Evolutionary conservation across 2,888 invertebrate species (phyloP).

Genomic region (Selenia dentaria): DNA sequence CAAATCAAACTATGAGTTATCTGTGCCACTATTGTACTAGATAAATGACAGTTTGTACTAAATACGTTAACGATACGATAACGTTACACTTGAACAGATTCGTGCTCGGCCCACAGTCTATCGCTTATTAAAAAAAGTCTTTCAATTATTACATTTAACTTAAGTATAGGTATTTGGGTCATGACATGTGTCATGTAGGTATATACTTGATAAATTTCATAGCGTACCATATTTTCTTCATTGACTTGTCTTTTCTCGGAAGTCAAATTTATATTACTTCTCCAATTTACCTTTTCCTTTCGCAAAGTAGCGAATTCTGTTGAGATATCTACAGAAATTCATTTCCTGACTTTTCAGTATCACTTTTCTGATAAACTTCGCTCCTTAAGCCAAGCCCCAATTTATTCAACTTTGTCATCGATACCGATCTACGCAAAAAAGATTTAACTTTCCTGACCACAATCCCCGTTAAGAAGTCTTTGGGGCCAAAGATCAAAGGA

Average conservation of each 20-base stretch:
- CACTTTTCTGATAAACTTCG: conserved; percentile 16
- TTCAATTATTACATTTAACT: no score
- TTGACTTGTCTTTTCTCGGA: background rate
- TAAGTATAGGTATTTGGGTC: no score
- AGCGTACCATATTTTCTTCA: background rate
- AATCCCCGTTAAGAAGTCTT: conserved; percentile 16
- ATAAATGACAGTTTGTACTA: no score
- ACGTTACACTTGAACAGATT: no score
- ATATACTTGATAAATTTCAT: no score
- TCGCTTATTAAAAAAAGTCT: no score
- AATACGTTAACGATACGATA: no score
- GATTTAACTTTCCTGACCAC: conserved; percentile 15
- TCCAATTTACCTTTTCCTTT: background rate
- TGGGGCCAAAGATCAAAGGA: conserved; percentile 19
- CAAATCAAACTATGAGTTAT: no score
- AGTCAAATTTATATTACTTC: background rate
- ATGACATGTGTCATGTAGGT: no score
- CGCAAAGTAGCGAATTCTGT: conserved; percentile 3
- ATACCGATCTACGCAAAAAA: conserved; percentile 15
- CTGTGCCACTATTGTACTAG: no score
- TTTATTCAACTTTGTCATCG: conserved; percentile 26
- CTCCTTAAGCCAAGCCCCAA: conserved; percentile 7
- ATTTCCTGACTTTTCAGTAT: conserved; percentile 9
- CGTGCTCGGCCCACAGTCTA: no score
- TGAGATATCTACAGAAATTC: background rate